phyloP scores from a whole-genome alignment of 2,113 vertebrate genomes.

The Trichechus manatus region DNA sequence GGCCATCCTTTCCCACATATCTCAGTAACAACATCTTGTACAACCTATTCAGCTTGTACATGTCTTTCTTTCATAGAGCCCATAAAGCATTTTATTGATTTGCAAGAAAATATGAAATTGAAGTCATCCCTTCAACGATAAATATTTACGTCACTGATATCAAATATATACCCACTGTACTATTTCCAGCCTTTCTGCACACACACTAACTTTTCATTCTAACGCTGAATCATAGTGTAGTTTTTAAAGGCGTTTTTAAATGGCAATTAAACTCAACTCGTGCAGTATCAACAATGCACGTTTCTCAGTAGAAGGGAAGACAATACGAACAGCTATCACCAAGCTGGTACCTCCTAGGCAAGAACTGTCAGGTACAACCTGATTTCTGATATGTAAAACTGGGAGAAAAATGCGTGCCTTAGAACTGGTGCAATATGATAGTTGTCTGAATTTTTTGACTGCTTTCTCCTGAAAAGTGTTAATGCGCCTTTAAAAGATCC shows the following conservation, averaged over 20 bases:
- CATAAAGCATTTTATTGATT: slow-evolving; percentile 22
- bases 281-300: neutral
- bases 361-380: neutral
- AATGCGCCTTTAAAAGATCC: neutral
- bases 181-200: neutral
- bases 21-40: neutral
- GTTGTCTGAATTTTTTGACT: neutral
- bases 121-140: neutral
- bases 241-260: slow-evolving; percentile 33
- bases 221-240: neutral
- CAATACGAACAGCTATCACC: neutral
- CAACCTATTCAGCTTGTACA: neutral
- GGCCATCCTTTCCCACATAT: neutral
- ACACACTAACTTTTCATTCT: neutral
- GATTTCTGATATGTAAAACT: neutral
- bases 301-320: neutral
- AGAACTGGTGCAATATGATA: neutral
- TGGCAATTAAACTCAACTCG: neutral
- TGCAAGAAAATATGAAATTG: slow-evolving; percentile 15
- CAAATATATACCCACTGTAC: neutral
- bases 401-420: neutral
- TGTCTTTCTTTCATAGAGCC: neutral
- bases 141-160: neutral
- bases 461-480: neutral
- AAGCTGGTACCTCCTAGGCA: neutral